A percentile compares a stretch with the other conserved stretches of the same genome.
These are phyloP conservation scores for Eilema griseolum DNA, from an alignment of 2,888 invertebrate genomes.

Conservation along the genomic window DNA sequence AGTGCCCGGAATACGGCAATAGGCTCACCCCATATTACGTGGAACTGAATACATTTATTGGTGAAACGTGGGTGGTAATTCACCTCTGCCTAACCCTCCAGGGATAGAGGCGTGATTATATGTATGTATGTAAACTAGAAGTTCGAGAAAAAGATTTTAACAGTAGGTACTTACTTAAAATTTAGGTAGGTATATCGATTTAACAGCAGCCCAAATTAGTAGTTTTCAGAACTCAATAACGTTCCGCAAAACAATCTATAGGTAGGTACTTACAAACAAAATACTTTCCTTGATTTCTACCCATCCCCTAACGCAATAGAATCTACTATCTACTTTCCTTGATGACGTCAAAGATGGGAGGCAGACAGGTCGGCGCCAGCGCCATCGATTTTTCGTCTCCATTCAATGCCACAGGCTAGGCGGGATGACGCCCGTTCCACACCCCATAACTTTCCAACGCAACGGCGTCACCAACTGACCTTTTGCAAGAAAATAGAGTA, in stretches of 20 bases:
- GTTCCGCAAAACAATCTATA: background rate
- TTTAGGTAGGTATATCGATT: too few species aligned
- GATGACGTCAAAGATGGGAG: slow-evolving; percentile 63
- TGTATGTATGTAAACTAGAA: too few species aligned
- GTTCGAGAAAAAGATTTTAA: too few species aligned
- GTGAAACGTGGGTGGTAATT: too few species aligned
- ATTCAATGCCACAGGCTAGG: slow-evolving; percentile 57
- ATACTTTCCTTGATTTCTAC: slow-evolving; percentile 17
- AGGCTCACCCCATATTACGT: too few species aligned
- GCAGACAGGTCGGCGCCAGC: slow-evolving; percentile 64
- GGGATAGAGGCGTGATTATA: too few species aligned
- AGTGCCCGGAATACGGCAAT: too few species aligned
- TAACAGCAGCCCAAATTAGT: background rate
- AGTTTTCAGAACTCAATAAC: background rate
- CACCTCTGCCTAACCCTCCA: too few species aligned
- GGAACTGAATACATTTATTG: too few species aligned
- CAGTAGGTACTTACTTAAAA: too few species aligned
- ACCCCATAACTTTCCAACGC: slow-evolving; percentile 13
- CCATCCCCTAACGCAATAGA: slow-evolving; percentile 31
- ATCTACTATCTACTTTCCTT: slow-evolving; percentile 55
- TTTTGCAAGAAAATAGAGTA: slow-evolving; percentile 20
- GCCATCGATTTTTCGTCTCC: slow-evolving; percentile 61
- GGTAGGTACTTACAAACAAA: background rate
- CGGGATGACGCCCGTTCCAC: slow-evolving; percentile 37
- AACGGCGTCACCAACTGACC: slow-evolving; percentile 27